Base-by-base conservation (phyloP, 2,797 vertebrate genomes). In the Karalla daura region DNA sequence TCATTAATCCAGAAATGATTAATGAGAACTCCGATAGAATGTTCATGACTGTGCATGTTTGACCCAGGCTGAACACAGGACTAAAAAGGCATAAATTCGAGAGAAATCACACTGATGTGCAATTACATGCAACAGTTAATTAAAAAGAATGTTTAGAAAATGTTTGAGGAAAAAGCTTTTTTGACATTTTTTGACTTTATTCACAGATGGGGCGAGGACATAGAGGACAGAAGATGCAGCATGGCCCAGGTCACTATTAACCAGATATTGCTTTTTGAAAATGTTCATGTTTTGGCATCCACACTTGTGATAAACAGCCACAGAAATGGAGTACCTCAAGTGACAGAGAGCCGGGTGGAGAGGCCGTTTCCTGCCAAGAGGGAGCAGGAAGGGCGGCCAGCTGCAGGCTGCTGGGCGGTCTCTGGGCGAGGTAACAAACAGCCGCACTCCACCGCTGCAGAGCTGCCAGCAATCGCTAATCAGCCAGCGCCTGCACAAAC, bases 381-480 rank as follows among this genome's bases (percentile, higher is more conserved):
- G 36, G 50, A 50, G 28, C 70, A 43, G 52, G 61, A 36, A 46
- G 11, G 21, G 49, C 3, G 18, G 30, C 41, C 51, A 54, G 45
- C 28, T 51, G 54, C 37, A 17, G 18, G 59, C 68, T 61, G 64
- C 70, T 55, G 51, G 70, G 60, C 9, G 20, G 52, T 70, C 63
- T 72, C 49, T 60, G 53, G 68, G 51, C 74, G 55, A 49, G 46
- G 53, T 70, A 58, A 67, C 50, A 76, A 74, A 61, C 65, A 68
- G 37, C 51, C 68, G 40, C 36, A 18, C 52, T 63, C 41, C 27
- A 28, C 20, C 20, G 37, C 66, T 52, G 68, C 60, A 50, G 60
- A 15, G 2, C 49, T 58, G 75, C 64, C 70, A 71, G 66, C 61
- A 65, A 51, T 60, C 60, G 53, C 59, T 69, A 69, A 79, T 74